Base-by-base conservation (phyloP, 2,888 invertebrate genomes). In the Saturnia pavonia region DNA sequence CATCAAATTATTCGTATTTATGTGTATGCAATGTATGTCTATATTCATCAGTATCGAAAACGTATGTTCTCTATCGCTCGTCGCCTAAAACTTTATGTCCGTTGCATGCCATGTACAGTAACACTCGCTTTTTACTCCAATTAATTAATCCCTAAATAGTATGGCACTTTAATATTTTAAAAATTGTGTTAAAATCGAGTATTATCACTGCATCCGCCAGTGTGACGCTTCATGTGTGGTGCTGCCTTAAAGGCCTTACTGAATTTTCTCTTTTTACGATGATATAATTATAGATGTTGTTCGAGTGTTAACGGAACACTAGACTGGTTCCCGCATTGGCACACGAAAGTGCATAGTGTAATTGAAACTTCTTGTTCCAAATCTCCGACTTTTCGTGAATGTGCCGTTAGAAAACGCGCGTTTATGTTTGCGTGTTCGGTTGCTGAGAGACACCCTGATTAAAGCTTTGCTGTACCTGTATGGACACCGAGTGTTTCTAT, bases 291-390 rank as follows among this genome's bases (percentile, higher is more conserved):
- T 83, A 83, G 81, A 88, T 88, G 86, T 85, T 88, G 90, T 87
- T 87, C 81, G 87, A 83, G 80, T 87, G 83, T 84, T 85, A 86
- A 85, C 89, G 91, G 90, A 92, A 90, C 91, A 88, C 84, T 90
- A 86, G 88, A 90, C 88, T 85, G 84, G 92, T 91, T 92, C 93
- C 92, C 86, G 78, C 85, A 94, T 92, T 91, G 89, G 94, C 93
- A 94, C 94, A 94, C 91, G 90, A 88, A 93, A 94, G 93, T 94
- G 94, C 94, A 91, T 90, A 90, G 89, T 90, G 88, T 92, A 92
- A 93, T 90, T 91, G 89, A 92, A 89, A 94, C 94, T 94, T 94
- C 94, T 93, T 94, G 94, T 94, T 94, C 94, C 94, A 94, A 94
- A 94, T 94, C 94, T 94, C 94, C 93, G 91, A 91, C 89, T 90